Percentiles rank a stretch among this genome's conserved stretches.
phyloP scores from a whole-genome alignment of 1,140 invertebrate genomes.

The Nasonia longicornis region DNA sequence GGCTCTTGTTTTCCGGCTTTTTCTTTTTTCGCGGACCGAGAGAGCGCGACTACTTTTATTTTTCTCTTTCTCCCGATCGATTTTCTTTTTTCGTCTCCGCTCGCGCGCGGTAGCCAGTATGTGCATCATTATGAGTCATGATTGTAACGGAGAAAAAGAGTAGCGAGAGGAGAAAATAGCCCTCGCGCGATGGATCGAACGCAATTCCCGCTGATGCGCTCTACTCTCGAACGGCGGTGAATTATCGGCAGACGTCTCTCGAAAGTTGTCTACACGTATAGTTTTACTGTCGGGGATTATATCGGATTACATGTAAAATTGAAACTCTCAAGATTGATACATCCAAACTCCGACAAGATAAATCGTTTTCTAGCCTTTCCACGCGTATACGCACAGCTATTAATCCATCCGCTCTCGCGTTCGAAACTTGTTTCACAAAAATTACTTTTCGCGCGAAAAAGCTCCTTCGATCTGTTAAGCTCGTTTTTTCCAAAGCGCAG shows the following conservation, averaged over 20 bases:
- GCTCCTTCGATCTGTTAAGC: background rate
- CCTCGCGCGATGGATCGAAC: too few relatives aligned
- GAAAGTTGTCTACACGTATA: background rate
- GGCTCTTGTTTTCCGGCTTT: background rate
- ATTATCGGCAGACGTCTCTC: too few relatives aligned
- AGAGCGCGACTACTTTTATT: background rate
- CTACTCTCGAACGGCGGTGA: too few relatives aligned
- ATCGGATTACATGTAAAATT: background rate
- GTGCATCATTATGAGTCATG: background rate
- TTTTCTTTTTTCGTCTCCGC: conserved; percentile 2
- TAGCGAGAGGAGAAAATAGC: too few relatives aligned
- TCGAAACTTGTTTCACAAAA: background rate
- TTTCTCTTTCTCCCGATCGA: background rate
- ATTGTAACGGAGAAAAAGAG: background rate
- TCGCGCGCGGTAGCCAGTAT: too few relatives aligned
- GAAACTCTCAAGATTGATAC: background rate
- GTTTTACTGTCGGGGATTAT: background rate
- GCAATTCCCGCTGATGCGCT: too few relatives aligned
- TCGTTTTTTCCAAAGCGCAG: too few relatives aligned
- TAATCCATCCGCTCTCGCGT: background rate
- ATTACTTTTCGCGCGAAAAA: background rate
- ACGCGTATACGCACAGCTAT: background rate
- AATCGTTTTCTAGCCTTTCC: background rate
- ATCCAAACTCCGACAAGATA: background rate
- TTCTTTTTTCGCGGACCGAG: background rate